A percentile compares a stretch with the other conserved stretches of the same genome.
Evolutionary conservation across 1,140 invertebrate species (phyloP).

Genomic region (Homarus americanus): DNA sequence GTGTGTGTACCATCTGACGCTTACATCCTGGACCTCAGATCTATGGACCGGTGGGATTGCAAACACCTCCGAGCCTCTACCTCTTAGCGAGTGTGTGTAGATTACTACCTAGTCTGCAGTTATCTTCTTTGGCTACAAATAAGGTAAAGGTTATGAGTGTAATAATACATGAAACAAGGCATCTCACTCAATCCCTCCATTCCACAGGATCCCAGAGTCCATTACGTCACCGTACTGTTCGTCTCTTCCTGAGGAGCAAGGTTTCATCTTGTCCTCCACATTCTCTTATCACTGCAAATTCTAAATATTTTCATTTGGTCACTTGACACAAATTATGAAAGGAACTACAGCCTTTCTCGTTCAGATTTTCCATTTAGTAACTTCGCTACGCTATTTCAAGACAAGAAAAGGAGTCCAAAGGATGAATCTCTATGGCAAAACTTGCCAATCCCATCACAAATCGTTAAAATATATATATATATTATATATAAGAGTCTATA

Average conservation of each 20-base stretch:
- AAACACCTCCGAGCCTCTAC: slow-evolving; percentile 2
- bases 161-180: not conserved
- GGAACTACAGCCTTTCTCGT: not conserved
- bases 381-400: slow-evolving; percentile 21
- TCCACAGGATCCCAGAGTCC: slow-evolving; percentile 1
- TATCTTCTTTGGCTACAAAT: slow-evolving; percentile 43
- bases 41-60: not conserved
- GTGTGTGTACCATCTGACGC: not conserved
- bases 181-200: slow-evolving; percentile 14
- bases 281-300: slow-evolving; percentile 5
- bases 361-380: not conserved
- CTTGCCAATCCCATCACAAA: slow-evolving; percentile 55
- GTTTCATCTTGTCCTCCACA: slow-evolving; percentile 62
- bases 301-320: not conserved
- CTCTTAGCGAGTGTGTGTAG: not conserved
- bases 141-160: slow-evolving; percentile 2
- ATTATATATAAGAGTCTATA: slow-evolving; percentile 33
- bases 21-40: not conserved
- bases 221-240: not conserved
- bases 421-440: slow-evolving; percentile 37
- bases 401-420: slow-evolving; percentile 48
- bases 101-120: slow-evolving; percentile 10
- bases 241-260: slow-evolving; percentile 37
- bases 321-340: slow-evolving; percentile 1
- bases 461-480: slow-evolving; percentile 46